These are phyloP conservation scores for Ctenicera cuprea DNA, from an alignment of 2,888 invertebrate species.

Conservation along the genomic window DNA sequence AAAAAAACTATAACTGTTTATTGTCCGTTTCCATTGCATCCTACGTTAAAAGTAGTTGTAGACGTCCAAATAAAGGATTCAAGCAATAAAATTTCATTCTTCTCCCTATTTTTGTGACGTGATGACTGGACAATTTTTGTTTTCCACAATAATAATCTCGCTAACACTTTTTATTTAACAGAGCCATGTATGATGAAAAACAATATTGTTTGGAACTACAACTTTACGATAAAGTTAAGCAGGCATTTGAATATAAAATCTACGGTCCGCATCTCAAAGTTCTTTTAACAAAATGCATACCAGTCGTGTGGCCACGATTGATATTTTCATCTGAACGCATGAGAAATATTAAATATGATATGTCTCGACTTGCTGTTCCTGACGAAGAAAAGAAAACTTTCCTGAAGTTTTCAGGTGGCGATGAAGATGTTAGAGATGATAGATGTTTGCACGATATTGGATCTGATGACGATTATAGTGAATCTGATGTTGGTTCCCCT, in stretches of 20 bases:
- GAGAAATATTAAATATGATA: constrained; percentile 65
- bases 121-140: too few species aligned
- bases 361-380: constrained; percentile 57
- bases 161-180: constrained; percentile 40
- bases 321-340: constrained; percentile 60
- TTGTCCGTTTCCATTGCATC: too few species aligned
- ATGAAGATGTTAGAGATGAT: constrained; percentile 41
- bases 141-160: background rate
- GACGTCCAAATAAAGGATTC: too few species aligned
- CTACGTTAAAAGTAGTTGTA: too few species aligned
- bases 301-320: constrained; percentile 65
- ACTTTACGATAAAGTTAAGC: constrained; percentile 62
- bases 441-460: constrained; percentile 40
- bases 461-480: constrained; percentile 55
- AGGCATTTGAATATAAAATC: constrained; percentile 59
- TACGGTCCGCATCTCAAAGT: constrained; percentile 62
- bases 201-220: constrained; percentile 63
- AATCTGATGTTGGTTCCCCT: constrained; percentile 52
- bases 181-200: constrained; percentile 59
- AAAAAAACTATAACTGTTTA: too few species aligned
- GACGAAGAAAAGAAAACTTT: constrained; percentile 59
- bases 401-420: constrained; percentile 46
- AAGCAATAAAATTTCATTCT: too few species aligned
- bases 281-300: constrained; percentile 62
- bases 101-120: too few species aligned